Evolutionary conservation across 2,797 vertebrate species (phyloP).

Genomic region (Dermochelys coriacea): DNA sequence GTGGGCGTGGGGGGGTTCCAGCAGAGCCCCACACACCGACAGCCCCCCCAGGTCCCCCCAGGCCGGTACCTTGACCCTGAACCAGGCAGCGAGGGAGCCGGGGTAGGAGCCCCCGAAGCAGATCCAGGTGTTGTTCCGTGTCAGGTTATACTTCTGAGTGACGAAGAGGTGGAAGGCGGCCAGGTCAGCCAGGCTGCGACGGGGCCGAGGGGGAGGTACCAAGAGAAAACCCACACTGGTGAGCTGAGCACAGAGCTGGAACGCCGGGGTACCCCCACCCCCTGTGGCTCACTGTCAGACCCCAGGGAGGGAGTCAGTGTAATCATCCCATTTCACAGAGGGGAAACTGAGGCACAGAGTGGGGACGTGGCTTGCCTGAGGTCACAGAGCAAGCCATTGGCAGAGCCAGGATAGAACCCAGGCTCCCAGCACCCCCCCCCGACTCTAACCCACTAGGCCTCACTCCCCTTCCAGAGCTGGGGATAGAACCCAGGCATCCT

Average conservation of each 20-base stretch:
- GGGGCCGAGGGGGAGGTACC: too few relatives aligned
- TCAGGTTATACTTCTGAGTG: conserved; percentile 82
- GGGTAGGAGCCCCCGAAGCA: conserved; percentile 91
- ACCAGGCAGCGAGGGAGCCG: conserved; percentile 89
- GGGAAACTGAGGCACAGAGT: background rate
- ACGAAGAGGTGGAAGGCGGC: conserved; percentile 83
- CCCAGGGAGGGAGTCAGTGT: background rate
- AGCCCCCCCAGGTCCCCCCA: background rate
- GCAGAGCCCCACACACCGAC: background rate
- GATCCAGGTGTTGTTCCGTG: conserved; percentile 86
- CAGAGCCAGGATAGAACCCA: background rate
- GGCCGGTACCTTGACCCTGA: conserved; percentile 81
- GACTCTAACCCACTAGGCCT: background rate
- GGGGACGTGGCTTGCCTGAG: background rate
- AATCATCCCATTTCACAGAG: background rate
- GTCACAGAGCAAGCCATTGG: background rate
- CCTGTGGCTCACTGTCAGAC: background rate
- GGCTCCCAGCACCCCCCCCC: background rate
- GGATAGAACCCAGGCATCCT: background rate
- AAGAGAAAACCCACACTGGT: background rate
- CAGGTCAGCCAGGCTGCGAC: conserved; percentile 80
- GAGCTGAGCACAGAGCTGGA: too few relatives aligned
- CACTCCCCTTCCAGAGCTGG: background rate
- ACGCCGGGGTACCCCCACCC: background rate
- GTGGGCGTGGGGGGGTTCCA: too few relatives aligned